These are phyloP conservation scores for Nymphicus hollandicus DNA, from an alignment of 2,113 vertebrate genomes.

Conservation along the genomic window DNA sequence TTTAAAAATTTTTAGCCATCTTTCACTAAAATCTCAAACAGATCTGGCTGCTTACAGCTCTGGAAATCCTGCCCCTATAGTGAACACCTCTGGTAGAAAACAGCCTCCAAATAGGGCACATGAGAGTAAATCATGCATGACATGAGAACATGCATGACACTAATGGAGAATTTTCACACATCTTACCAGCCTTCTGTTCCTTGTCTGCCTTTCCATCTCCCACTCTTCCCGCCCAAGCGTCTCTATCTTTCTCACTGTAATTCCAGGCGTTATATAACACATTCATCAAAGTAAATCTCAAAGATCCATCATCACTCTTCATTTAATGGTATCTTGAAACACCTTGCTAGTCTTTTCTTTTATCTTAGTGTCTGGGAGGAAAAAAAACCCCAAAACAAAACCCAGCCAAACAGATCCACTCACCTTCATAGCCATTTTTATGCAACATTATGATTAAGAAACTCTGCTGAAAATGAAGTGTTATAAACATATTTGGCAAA, in stretches of 20 bases:
- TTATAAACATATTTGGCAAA: constrained; percentile 29
- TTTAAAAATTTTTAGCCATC: background rate
- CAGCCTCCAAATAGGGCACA: background rate
- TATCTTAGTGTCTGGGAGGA: background rate
- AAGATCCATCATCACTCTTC: background rate
- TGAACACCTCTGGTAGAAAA: background rate
- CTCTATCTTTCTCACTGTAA: background rate
- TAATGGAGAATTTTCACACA: background rate
- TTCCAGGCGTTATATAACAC: background rate
- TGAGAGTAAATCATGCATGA: background rate
- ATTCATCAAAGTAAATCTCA: background rate
- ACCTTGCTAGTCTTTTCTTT: background rate
- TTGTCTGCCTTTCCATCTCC: background rate
- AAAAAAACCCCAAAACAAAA: background rate
- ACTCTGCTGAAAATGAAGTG: background rate
- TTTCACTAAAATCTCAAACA: background rate
- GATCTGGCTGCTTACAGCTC: background rate
- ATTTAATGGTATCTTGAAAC: background rate
- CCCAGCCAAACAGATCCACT: background rate
- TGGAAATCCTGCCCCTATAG: background rate
- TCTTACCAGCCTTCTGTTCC: background rate
- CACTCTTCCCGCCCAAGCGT: rapidly evolving
- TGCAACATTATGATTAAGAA: background rate
- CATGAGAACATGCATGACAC: background rate
- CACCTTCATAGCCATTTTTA: constrained; percentile 18